Evolutionary conservation across 1,140 invertebrate species (phyloP).

Genomic region (roundworm (Caenorhabditis elegans)): DNA sequence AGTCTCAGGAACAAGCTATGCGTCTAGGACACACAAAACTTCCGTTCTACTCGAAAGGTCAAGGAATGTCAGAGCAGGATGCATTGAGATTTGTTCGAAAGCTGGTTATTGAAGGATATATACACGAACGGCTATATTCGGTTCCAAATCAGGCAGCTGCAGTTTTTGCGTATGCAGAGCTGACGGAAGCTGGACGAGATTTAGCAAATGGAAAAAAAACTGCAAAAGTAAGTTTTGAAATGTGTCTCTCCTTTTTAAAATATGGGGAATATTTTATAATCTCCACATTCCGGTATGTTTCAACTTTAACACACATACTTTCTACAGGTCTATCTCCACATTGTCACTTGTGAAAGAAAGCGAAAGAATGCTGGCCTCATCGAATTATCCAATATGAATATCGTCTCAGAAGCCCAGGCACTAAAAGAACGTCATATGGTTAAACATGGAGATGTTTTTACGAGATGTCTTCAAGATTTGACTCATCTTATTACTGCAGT

Average conservation of each 20-base stretch:
- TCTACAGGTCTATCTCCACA: slow-evolving; percentile 47
- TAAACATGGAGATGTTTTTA: slow-evolving; percentile 52
- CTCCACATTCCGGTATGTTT: too few relatives aligned
- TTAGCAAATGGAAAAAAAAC: background rate
- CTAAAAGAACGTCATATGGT: slow-evolving; percentile 51
- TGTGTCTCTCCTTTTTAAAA: background rate
- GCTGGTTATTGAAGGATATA: slow-evolving; percentile 45
- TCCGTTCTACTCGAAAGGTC: slow-evolving; percentile 34
- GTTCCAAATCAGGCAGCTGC: background rate
- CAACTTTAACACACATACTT: too few relatives aligned
- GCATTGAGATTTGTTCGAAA: slow-evolving; percentile 47
- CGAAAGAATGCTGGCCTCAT: slow-evolving; percentile 14
- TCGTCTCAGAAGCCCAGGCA: slow-evolving; percentile 47
- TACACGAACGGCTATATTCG: slow-evolving; percentile 42
- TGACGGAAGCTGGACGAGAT: slow-evolving; percentile 42
- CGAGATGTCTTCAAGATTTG: slow-evolving; percentile 45
- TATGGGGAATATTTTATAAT: slow-evolving; percentile 35
- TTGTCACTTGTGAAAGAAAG: slow-evolving; percentile 26
- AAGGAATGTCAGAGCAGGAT: slow-evolving; percentile 42
- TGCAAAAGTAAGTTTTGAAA: slow-evolving; percentile 39
- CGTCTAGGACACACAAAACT: slow-evolving; percentile 35
- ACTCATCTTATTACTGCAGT: slow-evolving; percentile 30
- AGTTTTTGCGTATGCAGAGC: slow-evolving; percentile 44
- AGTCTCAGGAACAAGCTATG: slow-evolving; percentile 38
- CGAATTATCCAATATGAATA: slow-evolving; percentile 30